Evolutionary conservation across 2,888 invertebrate species (phyloP).

Genomic region (Tryphoninae sp.): DNA sequence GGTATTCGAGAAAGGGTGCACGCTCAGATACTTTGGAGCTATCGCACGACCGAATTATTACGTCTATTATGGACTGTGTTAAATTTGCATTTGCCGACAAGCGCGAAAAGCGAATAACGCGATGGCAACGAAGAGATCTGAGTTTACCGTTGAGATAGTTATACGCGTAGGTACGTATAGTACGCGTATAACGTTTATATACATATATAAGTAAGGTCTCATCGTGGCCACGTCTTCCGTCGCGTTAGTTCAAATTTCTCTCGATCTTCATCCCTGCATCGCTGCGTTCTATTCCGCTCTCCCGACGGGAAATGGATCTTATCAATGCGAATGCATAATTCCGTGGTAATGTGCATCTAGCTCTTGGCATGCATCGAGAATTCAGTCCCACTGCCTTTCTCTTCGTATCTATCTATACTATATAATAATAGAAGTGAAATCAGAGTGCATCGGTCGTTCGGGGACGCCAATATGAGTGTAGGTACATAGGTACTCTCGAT

Average conservation of each 20-base stretch:
- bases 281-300: slow-evolving; percentile 42
- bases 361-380: slow-evolving; percentile 49
- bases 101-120: slow-evolving; percentile 40
- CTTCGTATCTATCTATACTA: neutral
- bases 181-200: slow-evolving; percentile 1
- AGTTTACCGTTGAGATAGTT: slow-evolving; percentile 14
- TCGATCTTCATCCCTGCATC: slow-evolving; percentile 51
- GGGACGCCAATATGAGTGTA: slow-evolving; percentile 38
- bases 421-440: slow-evolving; percentile 10
- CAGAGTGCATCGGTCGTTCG: slow-evolving; percentile 19
- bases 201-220: neutral
- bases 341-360: slow-evolving; percentile 58
- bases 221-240: slow-evolving; percentile 18
- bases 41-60: slow-evolving; percentile 55
- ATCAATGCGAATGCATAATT: slow-evolving; percentile 74
- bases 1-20: too few species aligned
- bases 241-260: slow-evolving; percentile 67
- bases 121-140: slow-evolving; percentile 48
- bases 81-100: slow-evolving; percentile 59
- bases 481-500: slow-evolving; percentile 17
- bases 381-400: slow-evolving; percentile 37
- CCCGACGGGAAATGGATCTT: slow-evolving; percentile 68
- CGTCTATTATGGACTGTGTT: slow-evolving; percentile 59
- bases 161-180: slow-evolving; percentile 16
- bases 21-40: slow-evolving; percentile 42